Conservation (phyloP, 2,888 invertebrate species). For the Tetanocera ferruginea region DNA sequence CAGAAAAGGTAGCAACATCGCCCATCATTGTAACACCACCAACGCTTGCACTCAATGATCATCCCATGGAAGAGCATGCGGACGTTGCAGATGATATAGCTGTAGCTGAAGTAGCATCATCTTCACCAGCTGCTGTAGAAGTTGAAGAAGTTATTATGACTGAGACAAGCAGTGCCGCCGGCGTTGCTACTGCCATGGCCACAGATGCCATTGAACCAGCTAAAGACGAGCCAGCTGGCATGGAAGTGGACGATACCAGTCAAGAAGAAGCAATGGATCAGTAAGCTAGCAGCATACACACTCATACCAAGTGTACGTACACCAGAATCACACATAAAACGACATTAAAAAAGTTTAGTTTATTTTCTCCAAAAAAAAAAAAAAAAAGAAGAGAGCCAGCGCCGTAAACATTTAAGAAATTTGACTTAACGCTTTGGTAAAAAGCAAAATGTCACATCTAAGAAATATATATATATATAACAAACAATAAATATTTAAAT, state of each 20-base stretch:
- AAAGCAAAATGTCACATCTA: conserved; percentile 4
- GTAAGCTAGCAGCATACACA: conserved; percentile 52
- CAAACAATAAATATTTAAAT: neutral
- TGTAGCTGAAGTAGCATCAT: conserved; percentile 47
- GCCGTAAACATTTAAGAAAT: conserved; percentile 1
- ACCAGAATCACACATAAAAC: neutral
- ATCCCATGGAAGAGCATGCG: conserved; percentile 59
- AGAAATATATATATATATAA: conserved; percentile 4
- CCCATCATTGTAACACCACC: conserved; percentile 49
- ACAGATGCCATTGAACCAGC: conserved; percentile 58
- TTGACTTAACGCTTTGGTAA: conserved; percentile 14
- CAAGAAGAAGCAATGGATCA: conserved; percentile 69
- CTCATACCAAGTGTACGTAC: neutral
- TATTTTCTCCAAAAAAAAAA: conserved; percentile 5
- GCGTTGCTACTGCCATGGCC: conserved; percentile 61
- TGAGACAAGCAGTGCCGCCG: conserved; percentile 54
- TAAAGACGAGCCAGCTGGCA: conserved; percentile 66
- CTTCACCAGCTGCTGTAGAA: conserved; percentile 36
- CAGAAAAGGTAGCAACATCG: conserved; percentile 21
- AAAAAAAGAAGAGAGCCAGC: neutral
- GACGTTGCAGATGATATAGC: conserved; percentile 51
- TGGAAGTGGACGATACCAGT: conserved; percentile 70
- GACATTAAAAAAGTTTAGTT: conserved; percentile 5
- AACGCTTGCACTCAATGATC: conserved; percentile 59
- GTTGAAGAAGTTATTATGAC: conserved; percentile 65